These are phyloP conservation scores for Hedychridium roseum DNA, from an alignment of 2,888 invertebrate species.

Conservation along the genomic window DNA sequence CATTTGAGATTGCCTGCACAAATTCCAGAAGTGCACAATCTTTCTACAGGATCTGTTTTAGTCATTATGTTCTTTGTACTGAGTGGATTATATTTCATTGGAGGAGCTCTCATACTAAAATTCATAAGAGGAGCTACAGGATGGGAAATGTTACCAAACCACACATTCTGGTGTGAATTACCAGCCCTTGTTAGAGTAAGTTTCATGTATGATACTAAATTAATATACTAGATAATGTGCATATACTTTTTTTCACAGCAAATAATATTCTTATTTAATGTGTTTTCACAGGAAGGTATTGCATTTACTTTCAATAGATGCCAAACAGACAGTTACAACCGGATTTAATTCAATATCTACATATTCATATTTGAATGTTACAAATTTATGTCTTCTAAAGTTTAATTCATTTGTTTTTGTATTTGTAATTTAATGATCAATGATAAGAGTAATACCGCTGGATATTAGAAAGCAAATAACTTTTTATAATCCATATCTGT, in stretches of 20 bases:
- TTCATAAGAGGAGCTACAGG: slow-evolving; percentile 77
- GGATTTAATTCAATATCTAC: too few relatives aligned
- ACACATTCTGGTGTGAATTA: slow-evolving; percentile 76
- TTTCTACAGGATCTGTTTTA: slow-evolving; percentile 73
- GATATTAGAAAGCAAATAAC: not conserved
- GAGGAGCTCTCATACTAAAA: slow-evolving; percentile 73
- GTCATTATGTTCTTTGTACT: slow-evolving; percentile 71
- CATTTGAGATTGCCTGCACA: slow-evolving; percentile 66
- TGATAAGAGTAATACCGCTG: not conserved
- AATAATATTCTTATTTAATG: slow-evolving; percentile 4
- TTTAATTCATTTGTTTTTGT: not conserved
- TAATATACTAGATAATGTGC: not conserved
- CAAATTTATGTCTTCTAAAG: too few relatives aligned
- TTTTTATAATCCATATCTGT: not conserved
- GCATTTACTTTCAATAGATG: slow-evolving; percentile 71
- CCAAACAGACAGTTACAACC: slow-evolving; percentile 67
- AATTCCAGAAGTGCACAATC: slow-evolving; percentile 55
- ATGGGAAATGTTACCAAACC: slow-evolving; percentile 77
- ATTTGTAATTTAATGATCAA: not conserved
- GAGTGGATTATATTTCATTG: slow-evolving; percentile 70
- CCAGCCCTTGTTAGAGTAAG: slow-evolving; percentile 75
- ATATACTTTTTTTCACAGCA: not conserved
- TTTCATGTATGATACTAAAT: slow-evolving; percentile 13
- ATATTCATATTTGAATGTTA: too few relatives aligned
- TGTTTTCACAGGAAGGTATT: slow-evolving; percentile 71